These are phyloP conservation scores for Talpa occidentalis DNA, from an alignment of 2,113 vertebrate species.

Conservation along the genomic window DNA sequence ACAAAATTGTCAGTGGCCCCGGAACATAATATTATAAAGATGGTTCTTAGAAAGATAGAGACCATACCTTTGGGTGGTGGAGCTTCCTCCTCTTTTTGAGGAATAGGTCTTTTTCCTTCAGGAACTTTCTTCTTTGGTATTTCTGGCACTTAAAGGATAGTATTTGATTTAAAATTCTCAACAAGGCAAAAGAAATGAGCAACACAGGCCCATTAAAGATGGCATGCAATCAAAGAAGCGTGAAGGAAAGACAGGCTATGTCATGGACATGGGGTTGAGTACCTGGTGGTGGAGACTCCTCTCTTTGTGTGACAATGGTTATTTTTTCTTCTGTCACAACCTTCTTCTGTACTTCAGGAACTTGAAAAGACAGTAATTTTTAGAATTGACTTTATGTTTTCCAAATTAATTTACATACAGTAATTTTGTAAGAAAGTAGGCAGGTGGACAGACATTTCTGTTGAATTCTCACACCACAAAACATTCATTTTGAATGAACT, in stretches of 20 bases:
- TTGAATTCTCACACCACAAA: slow-evolving; percentile 10
- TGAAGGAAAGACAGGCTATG: neutral
- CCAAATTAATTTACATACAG: neutral
- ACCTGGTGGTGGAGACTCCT: slow-evolving; percentile 86
- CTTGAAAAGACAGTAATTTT: slow-evolving; percentile 88
- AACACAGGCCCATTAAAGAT: neutral
- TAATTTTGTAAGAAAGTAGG: slow-evolving; percentile 53
- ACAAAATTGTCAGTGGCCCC: neutral
- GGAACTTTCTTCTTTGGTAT: slow-evolving; percentile 81
- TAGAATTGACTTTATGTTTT: slow-evolving; percentile 48
- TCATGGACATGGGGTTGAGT: slow-evolving; percentile 47
- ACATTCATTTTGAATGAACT: slow-evolving; percentile 39
- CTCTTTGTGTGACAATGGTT: slow-evolving; percentile 84
- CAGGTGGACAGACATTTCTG: neutral
- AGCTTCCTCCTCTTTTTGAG: slow-evolving; percentile 84
- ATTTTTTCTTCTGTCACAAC: slow-evolving; percentile 86
- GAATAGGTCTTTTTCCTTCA: slow-evolving; percentile 82
- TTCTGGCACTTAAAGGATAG: slow-evolving; percentile 84
- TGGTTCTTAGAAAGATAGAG: slow-evolving; percentile 18
- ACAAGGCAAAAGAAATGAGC: slow-evolving; percentile 44
- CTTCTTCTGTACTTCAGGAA: slow-evolving; percentile 88
- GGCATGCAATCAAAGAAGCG: slow-evolving; percentile 60
- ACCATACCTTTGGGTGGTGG: slow-evolving; percentile 86
- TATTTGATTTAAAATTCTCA: slow-evolving; percentile 68
- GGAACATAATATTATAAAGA: neutral